Evolutionary conservation across 2,888 invertebrate genomes (phyloP).

Genomic region (Agrochola lychnidis): DNA sequence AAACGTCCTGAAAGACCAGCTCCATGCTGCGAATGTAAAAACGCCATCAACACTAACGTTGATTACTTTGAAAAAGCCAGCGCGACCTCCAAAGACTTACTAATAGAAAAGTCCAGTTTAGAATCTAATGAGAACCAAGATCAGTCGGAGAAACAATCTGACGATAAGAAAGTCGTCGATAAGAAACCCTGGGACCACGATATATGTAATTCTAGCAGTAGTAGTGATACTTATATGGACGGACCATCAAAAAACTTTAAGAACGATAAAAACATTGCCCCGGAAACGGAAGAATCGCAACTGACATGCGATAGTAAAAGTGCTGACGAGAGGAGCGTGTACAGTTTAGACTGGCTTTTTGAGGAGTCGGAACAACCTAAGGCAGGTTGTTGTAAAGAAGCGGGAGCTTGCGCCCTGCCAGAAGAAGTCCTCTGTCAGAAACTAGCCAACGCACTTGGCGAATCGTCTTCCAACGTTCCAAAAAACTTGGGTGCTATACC

Average conservation of each 20-base stretch:
- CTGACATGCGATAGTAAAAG: conserved; percentile 83
- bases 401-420: conserved; percentile 70
- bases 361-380: conserved; percentile 79
- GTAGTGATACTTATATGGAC: conserved; percentile 89
- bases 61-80: conserved; percentile 92
- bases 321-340: conserved; percentile 85
- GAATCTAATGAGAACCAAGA: conserved; percentile 88
- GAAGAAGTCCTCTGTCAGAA: conserved; percentile 81
- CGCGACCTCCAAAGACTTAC: conserved; percentile 93
- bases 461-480: conserved; percentile 88
- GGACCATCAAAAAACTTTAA: conserved; percentile 74
- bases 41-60: conserved; percentile 68
- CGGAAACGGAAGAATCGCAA: conserved; percentile 83
- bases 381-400: conserved; percentile 74
- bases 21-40: conserved; percentile 82
- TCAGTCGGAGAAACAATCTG: conserved; percentile 75
- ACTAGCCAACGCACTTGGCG: conserved; percentile 82
- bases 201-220: conserved; percentile 91
- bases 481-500: conserved; percentile 94
- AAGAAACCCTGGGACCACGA: conserved; percentile 89
- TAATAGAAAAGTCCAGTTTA: conserved; percentile 91
- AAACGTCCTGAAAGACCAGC: conserved; percentile 77
- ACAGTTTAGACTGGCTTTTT: conserved; percentile 88
- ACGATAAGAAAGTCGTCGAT: conserved; percentile 76
- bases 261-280: conserved; percentile 72